A percentile compares a stretch with the other conserved stretches of the same genome.
phyloP scores from a whole-genome alignment of 2,797 vertebrate species.

The Neosilurus mollespiculum region DNA sequence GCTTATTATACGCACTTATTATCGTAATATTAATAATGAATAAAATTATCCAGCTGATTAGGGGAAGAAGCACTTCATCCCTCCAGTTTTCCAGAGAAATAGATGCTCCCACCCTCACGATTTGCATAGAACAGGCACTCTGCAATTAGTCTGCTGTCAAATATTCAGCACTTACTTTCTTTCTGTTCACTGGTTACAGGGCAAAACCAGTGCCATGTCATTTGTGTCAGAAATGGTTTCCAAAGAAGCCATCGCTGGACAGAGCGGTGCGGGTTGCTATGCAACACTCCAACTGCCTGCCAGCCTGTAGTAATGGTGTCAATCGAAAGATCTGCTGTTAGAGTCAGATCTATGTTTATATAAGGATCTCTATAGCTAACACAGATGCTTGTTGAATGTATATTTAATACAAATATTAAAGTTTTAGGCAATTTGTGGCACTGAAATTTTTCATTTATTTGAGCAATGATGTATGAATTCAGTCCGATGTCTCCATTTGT shows the following conservation, averaged over 20 bases:
- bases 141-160: not conserved
- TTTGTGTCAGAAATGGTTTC: not conserved
- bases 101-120: not conserved
- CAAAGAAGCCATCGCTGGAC: not conserved
- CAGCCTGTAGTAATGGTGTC: not conserved
- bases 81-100: not conserved
- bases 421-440: not conserved
- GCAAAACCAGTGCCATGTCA: not conserved
- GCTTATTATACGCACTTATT: not conserved
- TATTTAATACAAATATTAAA: not conserved
- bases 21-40: not conserved
- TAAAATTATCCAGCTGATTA: not conserved
- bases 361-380: not conserved
- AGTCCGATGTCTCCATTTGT: not conserved
- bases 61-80: not conserved
- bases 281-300: not conserved
- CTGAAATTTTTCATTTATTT: not conserved
- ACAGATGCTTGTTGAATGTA: not conserved
- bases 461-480: constrained; percentile 7
- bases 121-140: not conserved
- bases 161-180: not conserved
- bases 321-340: not conserved
- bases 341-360: not conserved
- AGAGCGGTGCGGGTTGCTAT: not conserved
- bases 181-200: not conserved